These are phyloP conservation scores for Aricia artaxerxes DNA, from an alignment of 2,888 invertebrate genomes.

Conservation along the genomic window DNA sequence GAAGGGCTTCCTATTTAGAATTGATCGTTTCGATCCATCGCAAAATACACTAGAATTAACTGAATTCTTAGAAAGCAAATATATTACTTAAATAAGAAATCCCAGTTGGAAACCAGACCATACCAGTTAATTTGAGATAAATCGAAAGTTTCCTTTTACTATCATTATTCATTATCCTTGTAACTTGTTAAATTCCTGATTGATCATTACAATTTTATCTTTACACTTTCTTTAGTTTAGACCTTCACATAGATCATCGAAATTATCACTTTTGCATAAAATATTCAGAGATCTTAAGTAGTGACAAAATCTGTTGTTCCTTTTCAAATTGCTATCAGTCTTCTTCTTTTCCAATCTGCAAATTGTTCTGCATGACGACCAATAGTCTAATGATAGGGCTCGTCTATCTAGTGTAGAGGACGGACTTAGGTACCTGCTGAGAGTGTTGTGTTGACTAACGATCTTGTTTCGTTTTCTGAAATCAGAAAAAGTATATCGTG, in stretches of 20 bases:
- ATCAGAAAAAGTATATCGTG: conserved; percentile 44
- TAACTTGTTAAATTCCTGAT: not conserved
- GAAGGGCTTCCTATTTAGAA: not conserved
- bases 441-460: conserved; percentile 56
- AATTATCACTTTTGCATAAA: conserved; percentile 72
- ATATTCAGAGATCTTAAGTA: conserved; percentile 84
- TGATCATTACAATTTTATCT: not conserved
- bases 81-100: not conserved
- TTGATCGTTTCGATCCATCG: not conserved
- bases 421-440: conserved; percentile 75
- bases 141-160: not conserved
- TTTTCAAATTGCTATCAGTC: conserved; percentile 79
- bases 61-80: not conserved
- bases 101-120: not conserved
- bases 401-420: conserved; percentile 75
- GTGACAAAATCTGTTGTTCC: conserved; percentile 88
- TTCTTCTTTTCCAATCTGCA: conserved; percentile 84
- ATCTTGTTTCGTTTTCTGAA: conserved; percentile 72
- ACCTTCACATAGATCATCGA: conserved; percentile 72
- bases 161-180: not conserved
- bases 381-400: conserved; percentile 83
- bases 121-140: not conserved
- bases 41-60: not conserved
- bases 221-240: conserved; percentile 43
- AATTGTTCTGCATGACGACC: conserved; percentile 84